Evolutionary conservation across 2,797 vertebrate species (phyloP), one percentile per base, ranked within the genome.

Genomic region (Semotilus atromaculatus): DNA sequence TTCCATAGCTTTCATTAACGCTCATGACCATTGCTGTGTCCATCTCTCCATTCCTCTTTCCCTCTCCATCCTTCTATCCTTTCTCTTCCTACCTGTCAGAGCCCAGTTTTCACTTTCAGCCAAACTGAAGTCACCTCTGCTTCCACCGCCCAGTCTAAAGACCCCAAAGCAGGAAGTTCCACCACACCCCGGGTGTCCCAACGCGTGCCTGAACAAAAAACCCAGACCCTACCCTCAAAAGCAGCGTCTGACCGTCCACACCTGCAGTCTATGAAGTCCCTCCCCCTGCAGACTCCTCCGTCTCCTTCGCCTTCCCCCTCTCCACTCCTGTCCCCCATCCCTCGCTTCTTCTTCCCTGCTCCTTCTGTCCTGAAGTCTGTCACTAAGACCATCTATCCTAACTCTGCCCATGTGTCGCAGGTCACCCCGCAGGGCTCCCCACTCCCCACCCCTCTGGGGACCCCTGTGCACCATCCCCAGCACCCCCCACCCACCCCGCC

Each of bases 211-310:
- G 92, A 96, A 92, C 92, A 93, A 86, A 98, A 98, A 96, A 98
- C 97, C 75, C 96, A 97, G 94, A 98, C 97, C 82, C 93, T 97
- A 89, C 97, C 95, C 81, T 92, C 96, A 89, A 96, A 97, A 90
- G 93, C 94, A 88, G 95, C 94, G n/a, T 89, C 94, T 31, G 96
- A 97, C 10, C 96, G 96, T 4, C 93, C 93, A 58, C 91, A 94
- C 68, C 96, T 97, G 80, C 94, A 97, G 89, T 92, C 96, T 88
- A 96, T 96, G 93, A 96, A 96, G 94, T 96, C 96, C 83, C 96
- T 96, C 85, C 96, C 96, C 21, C 94, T 96, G 77, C 94, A 95
- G 92, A 92, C 91, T 1, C 93, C 95, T 0, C 93, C 91, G 82
- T 94, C 94, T 66, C 93, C 93, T 16, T 96, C 96, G 5, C 96